phyloP scores from a whole-genome alignment of 2,888 invertebrate genomes.

The Ellobium chinense region DNA sequence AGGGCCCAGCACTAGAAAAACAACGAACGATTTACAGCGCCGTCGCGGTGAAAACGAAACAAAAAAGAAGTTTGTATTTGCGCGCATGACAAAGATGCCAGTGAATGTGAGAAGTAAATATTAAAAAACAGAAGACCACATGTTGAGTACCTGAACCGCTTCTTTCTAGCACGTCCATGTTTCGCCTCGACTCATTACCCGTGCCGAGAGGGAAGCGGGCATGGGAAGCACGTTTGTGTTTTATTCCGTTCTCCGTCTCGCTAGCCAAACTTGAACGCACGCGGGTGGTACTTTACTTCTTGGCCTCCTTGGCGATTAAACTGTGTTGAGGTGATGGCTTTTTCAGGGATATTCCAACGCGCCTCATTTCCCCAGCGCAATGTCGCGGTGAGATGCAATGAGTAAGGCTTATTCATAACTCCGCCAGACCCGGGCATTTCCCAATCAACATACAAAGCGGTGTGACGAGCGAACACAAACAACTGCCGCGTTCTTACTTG shows the following conservation, averaged over 20 bases:
- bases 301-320: slow-evolving; percentile 13
- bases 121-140: slow-evolving; percentile 36
- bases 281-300: slow-evolving; percentile 22
- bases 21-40: slow-evolving; percentile 10
- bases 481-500: not conserved
- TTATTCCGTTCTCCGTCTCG: not conserved
- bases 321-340: slow-evolving; percentile 22
- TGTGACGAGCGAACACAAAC: slow-evolving; percentile 24
- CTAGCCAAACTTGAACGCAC: not conserved
- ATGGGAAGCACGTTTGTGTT: not conserved
- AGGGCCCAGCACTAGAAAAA: not conserved
- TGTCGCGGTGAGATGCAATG: not conserved
- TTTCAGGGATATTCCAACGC: slow-evolving; percentile 26
- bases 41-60: slow-evolving; percentile 22
- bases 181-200: slow-evolving; percentile 38
- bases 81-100: slow-evolving; percentile 25
- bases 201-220: not conserved
- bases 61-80: slow-evolving; percentile 29
- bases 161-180: slow-evolving; percentile 26
- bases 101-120: slow-evolving; percentile 26
- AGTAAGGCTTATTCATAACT: slow-evolving; percentile 13
- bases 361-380: slow-evolving; percentile 33
- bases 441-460: slow-evolving; percentile 32
- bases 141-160: slow-evolving; percentile 33
- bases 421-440: not conserved